Evolutionary conservation across 2,797 vertebrate genomes (phyloP), one percentile per base, ranked within the genome.

Genomic region (Ptychadena robeensis): DNA sequence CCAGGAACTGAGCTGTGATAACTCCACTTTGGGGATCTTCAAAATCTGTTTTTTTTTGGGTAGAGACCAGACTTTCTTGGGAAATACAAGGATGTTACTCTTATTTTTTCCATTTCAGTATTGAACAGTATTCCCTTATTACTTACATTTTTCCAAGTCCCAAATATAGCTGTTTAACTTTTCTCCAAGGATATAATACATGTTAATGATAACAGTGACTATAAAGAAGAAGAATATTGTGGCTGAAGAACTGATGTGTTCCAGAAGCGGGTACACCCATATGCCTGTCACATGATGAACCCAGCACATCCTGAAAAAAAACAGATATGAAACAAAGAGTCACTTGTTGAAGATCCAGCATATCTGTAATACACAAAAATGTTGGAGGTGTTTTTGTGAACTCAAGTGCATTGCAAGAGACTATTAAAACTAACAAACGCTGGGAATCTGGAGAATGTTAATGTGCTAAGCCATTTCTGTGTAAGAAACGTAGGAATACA

Each of bases 91-190:
- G 9, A 59, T 59, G 8, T 10, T n/a, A 6, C 22, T 10, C 6
- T 59, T 3, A 1, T 59, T 59, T 59, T 27, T 59, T 27, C 25
- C 4, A 25, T 25, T 59, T 2, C 1, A 59, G 25, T 7, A 59
- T 40, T 11, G 32, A 15, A 40, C 48, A 59, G 6, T 32, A 40
- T 35, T 63, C 14, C 38, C 37, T 3, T 1, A 85, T 87, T 90
- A 93, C 95, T 95, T 90, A 96, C 95, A 91, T 92, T 90, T 95
- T 87, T 94, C 94, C 2, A 93, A 93, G 88, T 97, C 96, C 98
- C 98, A 98, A 91, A 99, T 97, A 90, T 97, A 98, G 92, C 87
- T 95, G 93, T 98, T 99, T 85, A 99, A 93, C 63, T 95, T 93
- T 83, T 99, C 98, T 88, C 98, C 98, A 66, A 98, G 90, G 83